Percentiles rank a stretch among this genome's conserved stretches.
These are phyloP conservation scores for Pseudonaja textilis DNA, from an alignment of 2,113 vertebrate species.

Conservation along the genomic window DNA sequence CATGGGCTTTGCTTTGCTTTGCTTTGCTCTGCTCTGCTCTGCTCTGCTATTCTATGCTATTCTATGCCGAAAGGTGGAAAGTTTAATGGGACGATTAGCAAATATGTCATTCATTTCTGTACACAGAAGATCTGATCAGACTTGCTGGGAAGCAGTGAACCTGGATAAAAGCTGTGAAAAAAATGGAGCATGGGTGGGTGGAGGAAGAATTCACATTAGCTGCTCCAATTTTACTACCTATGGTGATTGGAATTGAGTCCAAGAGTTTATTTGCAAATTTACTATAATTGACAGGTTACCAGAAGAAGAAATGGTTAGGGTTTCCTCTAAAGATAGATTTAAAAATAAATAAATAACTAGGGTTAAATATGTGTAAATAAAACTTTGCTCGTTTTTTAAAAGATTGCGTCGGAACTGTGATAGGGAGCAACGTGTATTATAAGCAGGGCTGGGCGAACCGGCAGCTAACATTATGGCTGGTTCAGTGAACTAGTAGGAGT, in stretches of 20 bases:
- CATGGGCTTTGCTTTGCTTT: constrained; percentile 16
- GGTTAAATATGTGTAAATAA: constrained; percentile 60
- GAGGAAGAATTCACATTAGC: constrained; percentile 50
- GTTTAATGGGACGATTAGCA: constrained; percentile 69
- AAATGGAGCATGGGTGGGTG: constrained; percentile 36
- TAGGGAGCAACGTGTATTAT: constrained; percentile 5
- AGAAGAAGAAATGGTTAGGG: constrained; percentile 64
- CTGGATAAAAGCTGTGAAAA: constrained; percentile 66
- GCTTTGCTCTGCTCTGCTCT: constrained; percentile 25
- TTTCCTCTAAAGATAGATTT: constrained; percentile 65
- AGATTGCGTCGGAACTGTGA: constrained; percentile 48
- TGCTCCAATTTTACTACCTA: constrained; percentile 59
- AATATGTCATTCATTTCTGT: constrained; percentile 64
- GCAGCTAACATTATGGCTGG: too few relatives aligned
- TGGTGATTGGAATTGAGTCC: constrained; percentile 67
- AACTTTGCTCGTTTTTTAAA: constrained; percentile 47
- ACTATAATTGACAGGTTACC: constrained; percentile 66
- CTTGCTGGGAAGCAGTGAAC: constrained; percentile 68
- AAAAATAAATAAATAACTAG: constrained; percentile 50
- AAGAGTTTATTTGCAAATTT: constrained; percentile 70
- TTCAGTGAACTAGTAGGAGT: too few relatives aligned
- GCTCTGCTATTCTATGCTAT: constrained; percentile 10
- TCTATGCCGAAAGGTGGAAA: constrained; percentile 59
- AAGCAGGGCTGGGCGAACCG: too few relatives aligned
- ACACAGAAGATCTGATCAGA: constrained; percentile 55